phyloP scores from a whole-genome alignment of 2,888 invertebrate species.

The Conus canariensis region DNA sequence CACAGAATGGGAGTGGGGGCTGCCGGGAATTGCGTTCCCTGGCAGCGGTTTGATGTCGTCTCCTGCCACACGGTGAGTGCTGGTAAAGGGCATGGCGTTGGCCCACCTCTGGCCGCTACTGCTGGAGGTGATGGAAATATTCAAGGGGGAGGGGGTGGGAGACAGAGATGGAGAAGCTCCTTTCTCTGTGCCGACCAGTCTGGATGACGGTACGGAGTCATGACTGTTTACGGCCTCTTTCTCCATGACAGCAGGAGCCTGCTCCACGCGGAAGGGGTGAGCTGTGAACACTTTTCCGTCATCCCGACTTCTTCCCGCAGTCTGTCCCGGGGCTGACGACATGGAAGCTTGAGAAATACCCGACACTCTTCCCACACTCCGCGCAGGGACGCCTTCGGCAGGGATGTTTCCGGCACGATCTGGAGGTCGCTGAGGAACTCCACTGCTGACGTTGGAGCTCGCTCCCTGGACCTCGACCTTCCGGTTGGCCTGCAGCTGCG shows the following conservation, averaged over 20 bases:
- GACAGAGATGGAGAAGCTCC: neutral
- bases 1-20: neutral
- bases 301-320: neutral
- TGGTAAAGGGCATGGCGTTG: conserved; percentile 31
- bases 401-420: conserved; percentile 36
- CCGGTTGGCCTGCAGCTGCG: conserved; percentile 38
- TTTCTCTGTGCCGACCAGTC: neutral
- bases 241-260: neutral
- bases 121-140: neutral
- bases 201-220: neutral
- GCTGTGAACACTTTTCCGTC: conserved; percentile 18
- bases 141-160: conserved; percentile 10
- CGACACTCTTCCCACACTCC: conserved; percentile 21
- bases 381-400: conserved; percentile 36
- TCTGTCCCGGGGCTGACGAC: neutral
- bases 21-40: neutral
- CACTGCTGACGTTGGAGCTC: neutral
- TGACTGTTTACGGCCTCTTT: neutral
- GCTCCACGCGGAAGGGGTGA: conserved; percentile 19
- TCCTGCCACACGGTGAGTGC: neutral
- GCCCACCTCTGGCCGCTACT: conserved; percentile 38
- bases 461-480: neutral
- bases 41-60: neutral
- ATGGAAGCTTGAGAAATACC: conserved; percentile 19
- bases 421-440: conserved; percentile 10